Percentiles rank a stretch among this genome's conserved stretches.
Conservation (phyloP, 1,140 invertebrate species). For the Drosophila fuyamai region DNA sequence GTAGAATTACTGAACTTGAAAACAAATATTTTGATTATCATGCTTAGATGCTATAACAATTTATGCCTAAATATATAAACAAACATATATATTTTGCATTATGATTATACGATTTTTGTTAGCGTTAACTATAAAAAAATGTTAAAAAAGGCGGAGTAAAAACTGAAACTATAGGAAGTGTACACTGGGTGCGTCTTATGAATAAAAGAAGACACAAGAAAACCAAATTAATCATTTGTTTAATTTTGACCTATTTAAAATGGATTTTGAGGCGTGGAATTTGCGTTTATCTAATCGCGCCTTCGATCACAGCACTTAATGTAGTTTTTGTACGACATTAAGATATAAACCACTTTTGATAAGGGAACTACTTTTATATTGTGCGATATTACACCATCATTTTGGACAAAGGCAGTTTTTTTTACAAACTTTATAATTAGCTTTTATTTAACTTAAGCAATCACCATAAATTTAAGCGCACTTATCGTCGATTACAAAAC, state of each 20-base stretch:
- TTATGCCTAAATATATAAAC: constrained; percentile 63
- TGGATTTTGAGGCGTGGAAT: background rate
- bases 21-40: constrained; percentile 54
- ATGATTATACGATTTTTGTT: constrained; percentile 60
- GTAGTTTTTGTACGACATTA: background rate
- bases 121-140: constrained; percentile 57
- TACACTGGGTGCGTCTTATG: constrained; percentile 60
- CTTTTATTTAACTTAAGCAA: constrained; percentile 37
- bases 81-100: constrained; percentile 61
- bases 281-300: constrained; percentile 26
- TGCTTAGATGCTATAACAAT: constrained; percentile 62
- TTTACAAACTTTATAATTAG: background rate
- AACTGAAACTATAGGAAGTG: constrained; percentile 49
- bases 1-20: constrained; percentile 57
- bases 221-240: constrained; percentile 15
- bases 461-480: constrained; percentile 2
- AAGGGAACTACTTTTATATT: background rate
- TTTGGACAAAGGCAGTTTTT: background rate
- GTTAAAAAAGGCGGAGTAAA: constrained; percentile 43
- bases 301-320: background rate
- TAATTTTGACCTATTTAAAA: constrained; percentile 15
- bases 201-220: constrained; percentile 50
- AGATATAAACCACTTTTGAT: background rate
- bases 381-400: background rate
- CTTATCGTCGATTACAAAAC: constrained; percentile 1